Percentiles rank a stretch among this genome's conserved stretches.
phyloP scores from a whole-genome alignment of 2,888 invertebrate species.

The Pyrgus malvae region DNA sequence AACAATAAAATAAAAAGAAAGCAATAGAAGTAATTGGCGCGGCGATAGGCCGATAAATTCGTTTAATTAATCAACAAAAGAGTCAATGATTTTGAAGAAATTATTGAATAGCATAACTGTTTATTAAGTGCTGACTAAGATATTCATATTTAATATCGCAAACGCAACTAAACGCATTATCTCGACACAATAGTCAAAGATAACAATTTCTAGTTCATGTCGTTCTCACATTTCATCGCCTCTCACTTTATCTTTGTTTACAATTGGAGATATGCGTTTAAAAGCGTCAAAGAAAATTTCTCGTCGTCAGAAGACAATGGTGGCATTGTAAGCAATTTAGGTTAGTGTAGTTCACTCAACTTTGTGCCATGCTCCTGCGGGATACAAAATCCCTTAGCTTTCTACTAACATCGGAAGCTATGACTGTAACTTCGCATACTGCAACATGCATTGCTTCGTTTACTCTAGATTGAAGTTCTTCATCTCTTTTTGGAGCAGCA shows the following conservation, averaged over 20 bases:
- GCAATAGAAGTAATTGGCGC: neutral
- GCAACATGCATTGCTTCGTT: slow-evolving; percentile 44
- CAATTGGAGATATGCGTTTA: slow-evolving; percentile 48
- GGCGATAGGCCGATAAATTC: slow-evolving; percentile 10
- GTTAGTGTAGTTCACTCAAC: slow-evolving; percentile 77
- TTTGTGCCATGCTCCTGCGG: slow-evolving; percentile 64
- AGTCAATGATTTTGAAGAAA: slow-evolving; percentile 12
- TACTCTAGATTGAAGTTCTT: neutral
- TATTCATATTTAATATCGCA: slow-evolving; percentile 25
- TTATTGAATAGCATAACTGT: slow-evolving; percentile 18
- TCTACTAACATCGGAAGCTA: slow-evolving; percentile 38
- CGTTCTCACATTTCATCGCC: slow-evolving; percentile 33
- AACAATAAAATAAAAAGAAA: too few relatives aligned
- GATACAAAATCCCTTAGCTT: slow-evolving; percentile 59
- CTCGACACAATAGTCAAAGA: slow-evolving; percentile 29
- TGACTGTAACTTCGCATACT: slow-evolving; percentile 20
- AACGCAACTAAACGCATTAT: slow-evolving; percentile 21
- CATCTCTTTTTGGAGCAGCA: slow-evolving; percentile 29
- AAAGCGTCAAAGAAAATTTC: slow-evolving; percentile 56
- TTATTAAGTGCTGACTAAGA: slow-evolving; percentile 20
- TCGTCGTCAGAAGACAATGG: slow-evolving; percentile 61
- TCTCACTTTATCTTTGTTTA: slow-evolving; percentile 49
- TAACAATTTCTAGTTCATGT: slow-evolving; percentile 33
- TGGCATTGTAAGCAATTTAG: slow-evolving; percentile 70
- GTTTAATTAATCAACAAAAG: slow-evolving; percentile 19